Conservation (phyloP, 2,797 vertebrate species). For the Coracias cyanogaster region DNA sequence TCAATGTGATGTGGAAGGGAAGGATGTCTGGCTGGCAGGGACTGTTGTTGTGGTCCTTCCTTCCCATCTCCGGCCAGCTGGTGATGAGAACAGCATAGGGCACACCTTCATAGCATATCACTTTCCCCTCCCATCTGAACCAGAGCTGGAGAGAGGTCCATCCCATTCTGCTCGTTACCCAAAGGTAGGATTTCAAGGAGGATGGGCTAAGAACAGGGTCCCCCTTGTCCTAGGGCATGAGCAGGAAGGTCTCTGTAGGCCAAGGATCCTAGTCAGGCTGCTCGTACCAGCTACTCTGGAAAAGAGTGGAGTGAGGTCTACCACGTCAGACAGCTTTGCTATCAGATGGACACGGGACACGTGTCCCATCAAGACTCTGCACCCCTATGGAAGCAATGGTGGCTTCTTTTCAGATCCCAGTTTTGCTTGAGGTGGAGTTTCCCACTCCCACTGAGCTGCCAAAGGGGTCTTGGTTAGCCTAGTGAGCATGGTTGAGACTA, state of each 20-base stretch:
- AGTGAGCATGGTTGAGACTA: neutral
- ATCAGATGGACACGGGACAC: rapidly evolving
- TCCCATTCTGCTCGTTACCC: rapidly evolving
- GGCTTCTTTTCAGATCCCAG: neutral
- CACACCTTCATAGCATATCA: rapidly evolving
- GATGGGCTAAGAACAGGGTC: neutral
- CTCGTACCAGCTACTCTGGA: neutral
- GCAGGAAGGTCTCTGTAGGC: neutral
- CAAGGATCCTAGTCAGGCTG: neutral
- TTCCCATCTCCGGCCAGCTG: neutral
- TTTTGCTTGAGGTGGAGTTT: neutral
- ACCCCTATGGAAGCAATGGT: rapidly evolving
- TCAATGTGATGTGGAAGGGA: neutral
- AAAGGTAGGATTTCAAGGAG: neutral
- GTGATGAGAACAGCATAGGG: neutral
- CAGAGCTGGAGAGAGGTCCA: neutral
- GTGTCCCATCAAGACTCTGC: neutral
- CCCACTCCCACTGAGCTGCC: neutral
- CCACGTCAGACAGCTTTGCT: neutral
- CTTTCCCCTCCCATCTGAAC: neutral
- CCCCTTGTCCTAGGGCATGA: neutral
- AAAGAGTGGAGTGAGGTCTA: neutral
- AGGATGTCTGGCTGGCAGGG: neutral
- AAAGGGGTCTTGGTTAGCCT: neutral
- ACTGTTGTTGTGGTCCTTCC: neutral